Conservation (phyloP, 2,888 invertebrate genomes). For the Ptycholaimellus sp. region DNA sequence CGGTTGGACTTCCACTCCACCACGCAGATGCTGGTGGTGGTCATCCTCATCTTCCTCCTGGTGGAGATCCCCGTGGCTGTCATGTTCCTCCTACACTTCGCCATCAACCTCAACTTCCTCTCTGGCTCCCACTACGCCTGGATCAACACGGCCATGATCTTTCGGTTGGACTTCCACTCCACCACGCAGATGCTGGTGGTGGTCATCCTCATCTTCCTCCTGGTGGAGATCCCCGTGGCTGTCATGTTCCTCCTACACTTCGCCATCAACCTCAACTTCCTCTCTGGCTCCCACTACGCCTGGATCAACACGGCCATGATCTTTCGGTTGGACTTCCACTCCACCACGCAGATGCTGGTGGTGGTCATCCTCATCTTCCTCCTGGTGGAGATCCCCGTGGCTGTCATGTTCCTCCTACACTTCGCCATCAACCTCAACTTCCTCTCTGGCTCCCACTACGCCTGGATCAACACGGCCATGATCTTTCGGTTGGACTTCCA, state of each 20-base stretch:
- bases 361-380: conserved; percentile 31
- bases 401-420: conserved; percentile 19
- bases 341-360: conserved; percentile 30
- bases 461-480: too few relatives aligned
- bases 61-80: conserved; percentile 31
- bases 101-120: too few relatives aligned
- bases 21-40: conserved; percentile 30
- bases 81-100: conserved; percentile 20
- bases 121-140: too few relatives aligned
- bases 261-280: too few relatives aligned
- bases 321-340: too few relatives aligned
- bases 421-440: too few relatives aligned
- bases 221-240: conserved; percentile 31
- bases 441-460: too few relatives aligned
- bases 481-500: too few relatives aligned
- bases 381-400: conserved; percentile 32
- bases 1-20: too few relatives aligned
- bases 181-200: conserved; percentile 29
- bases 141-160: too few relatives aligned
- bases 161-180: conserved; percentile 7
- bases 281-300: too few relatives aligned
- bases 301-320: too few relatives aligned
- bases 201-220: conserved; percentile 30
- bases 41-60: conserved; percentile 30
- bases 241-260: conserved; percentile 18